Base-by-base conservation (phyloP, 2,113 vertebrate species). In the Oryzias curvinotus region DNA sequence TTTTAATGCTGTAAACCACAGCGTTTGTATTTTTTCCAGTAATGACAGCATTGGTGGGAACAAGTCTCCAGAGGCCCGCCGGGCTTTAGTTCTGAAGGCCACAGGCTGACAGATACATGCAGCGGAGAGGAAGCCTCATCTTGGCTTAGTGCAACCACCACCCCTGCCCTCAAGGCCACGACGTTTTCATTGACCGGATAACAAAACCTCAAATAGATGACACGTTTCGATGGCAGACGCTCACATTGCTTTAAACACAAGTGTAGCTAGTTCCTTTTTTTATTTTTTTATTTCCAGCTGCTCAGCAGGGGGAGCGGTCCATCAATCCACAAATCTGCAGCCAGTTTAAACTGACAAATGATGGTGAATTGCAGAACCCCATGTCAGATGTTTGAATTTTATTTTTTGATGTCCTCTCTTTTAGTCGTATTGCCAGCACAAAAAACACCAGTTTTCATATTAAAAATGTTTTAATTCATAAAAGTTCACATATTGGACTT, bases 41-140 rank as follows among this genome's bases (percentile, higher is more conserved):
- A 87, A 86, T 82, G 85, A 86, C 81, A 84, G 71, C 78, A 80
- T 87, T 81, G 83, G 81, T 61, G 58, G 57, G 28, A 83, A 75
- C 3, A 28, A 55, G 75, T 51, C 84, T 62, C 84, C 54, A 65
- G 62, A 56, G 78, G 55, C 52, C 68, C 73, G 75, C 81, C 74
- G 74, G 76, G 72, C 80, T 75, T 4, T 25, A 71, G 73, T 77
- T 76, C 80, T 80, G 78, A 75, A 67, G 77, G 73, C 87, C 83
- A 78, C 87, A 84, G 52, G 68, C 76, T 85, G 85, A 87, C 83
- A 87, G 75, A 85, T 75, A 78, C 80, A 83, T 73, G 80, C 53
- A 18, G 48, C 68, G 42, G 54, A 54, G 71, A 66, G 69, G 71
- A 80, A 81, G 74, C 79, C 69, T 82, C 73, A 73, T 83, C 68